phyloP scores from a whole-genome alignment of 2,888 invertebrate species.

The Dexiosoma caninum region DNA sequence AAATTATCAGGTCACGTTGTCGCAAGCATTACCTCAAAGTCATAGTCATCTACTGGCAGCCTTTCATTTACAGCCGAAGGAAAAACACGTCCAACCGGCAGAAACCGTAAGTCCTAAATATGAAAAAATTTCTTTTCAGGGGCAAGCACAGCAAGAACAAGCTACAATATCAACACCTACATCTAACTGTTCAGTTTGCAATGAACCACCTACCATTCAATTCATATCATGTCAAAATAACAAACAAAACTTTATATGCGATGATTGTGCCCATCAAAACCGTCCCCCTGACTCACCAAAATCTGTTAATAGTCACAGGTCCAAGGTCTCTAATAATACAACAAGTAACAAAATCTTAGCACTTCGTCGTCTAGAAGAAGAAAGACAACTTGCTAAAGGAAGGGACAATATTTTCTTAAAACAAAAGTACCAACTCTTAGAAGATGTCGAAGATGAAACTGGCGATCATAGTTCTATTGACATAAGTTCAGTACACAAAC shows the following conservation, averaged over 20 bases:
- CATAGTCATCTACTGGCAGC: too few relatives aligned
- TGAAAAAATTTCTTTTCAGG: conserved; percentile 13
- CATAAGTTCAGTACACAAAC: too few relatives aligned
- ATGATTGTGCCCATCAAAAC: not conserved
- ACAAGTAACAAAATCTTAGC: conserved; percentile 9
- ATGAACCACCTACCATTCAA: not conserved
- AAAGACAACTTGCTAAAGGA: conserved; percentile 27
- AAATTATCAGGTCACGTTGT: too few relatives aligned
- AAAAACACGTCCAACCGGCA: not conserved
- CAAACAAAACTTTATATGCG: conserved; percentile 1
- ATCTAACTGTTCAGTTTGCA: not conserved
- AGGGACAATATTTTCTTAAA: conserved; percentile 15
- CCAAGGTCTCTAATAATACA: not conserved
- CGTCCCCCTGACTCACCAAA: not conserved
- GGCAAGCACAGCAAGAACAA: too few relatives aligned
- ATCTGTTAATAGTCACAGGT: not conserved
- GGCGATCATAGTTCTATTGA: conserved; percentile 5
- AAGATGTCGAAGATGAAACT: not conserved
- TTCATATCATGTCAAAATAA: not conserved
- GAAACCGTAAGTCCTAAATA: conserved; percentile 4
- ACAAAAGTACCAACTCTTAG: too few relatives aligned
- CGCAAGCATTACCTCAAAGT: too few relatives aligned
- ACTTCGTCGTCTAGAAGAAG: conserved; percentile 29
- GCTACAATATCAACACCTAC: not conserved
- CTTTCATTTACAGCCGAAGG: too few relatives aligned